phyloP scores from a whole-genome alignment of 2,113 vertebrate species.

The Pelvicachromis taeniatus region DNA sequence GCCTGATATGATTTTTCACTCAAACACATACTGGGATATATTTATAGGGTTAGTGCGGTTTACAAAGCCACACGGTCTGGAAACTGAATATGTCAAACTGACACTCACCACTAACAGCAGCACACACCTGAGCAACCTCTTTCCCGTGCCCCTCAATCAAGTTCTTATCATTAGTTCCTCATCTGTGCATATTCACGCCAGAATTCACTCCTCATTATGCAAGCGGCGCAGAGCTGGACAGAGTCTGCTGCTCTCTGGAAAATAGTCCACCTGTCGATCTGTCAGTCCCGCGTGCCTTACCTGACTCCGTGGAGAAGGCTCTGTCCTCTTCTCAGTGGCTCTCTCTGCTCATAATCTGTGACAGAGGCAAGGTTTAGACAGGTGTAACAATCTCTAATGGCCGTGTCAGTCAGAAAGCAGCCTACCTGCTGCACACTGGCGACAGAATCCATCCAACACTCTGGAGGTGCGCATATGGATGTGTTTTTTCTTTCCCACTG shows the following conservation, averaged over 20 bases:
- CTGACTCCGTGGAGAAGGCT: constrained; percentile 16
- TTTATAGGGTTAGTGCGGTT: neutral
- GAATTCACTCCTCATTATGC: constrained; percentile 48
- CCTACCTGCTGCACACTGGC: neutral
- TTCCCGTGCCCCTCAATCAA: constrained; percentile 12
- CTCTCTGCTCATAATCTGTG: constrained; percentile 50
- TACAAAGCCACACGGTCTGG: neutral
- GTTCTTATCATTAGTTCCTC: constrained; percentile 52
- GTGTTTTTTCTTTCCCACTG: neutral
- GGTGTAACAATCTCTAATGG: constrained; percentile 64
- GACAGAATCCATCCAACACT: neutral
- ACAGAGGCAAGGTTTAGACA: constrained; percentile 48
- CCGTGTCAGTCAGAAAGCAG: constrained; percentile 56
- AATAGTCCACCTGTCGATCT: constrained; percentile 48
- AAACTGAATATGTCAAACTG: constrained; percentile 28
- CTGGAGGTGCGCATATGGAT: neutral
- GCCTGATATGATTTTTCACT: neutral
- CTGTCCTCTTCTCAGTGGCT: constrained; percentile 14
- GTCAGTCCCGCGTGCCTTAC: constrained; percentile 13
- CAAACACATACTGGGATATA: neutral
- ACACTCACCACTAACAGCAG: neutral
- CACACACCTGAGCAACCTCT: constrained; percentile 9
- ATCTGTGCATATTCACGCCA: constrained; percentile 28
- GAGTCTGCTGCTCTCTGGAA: constrained; percentile 40
- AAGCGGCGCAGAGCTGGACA: neutral